phyloP scores from a whole-genome alignment of 2,888 invertebrate species.

The Tinea semifulvella region DNA sequence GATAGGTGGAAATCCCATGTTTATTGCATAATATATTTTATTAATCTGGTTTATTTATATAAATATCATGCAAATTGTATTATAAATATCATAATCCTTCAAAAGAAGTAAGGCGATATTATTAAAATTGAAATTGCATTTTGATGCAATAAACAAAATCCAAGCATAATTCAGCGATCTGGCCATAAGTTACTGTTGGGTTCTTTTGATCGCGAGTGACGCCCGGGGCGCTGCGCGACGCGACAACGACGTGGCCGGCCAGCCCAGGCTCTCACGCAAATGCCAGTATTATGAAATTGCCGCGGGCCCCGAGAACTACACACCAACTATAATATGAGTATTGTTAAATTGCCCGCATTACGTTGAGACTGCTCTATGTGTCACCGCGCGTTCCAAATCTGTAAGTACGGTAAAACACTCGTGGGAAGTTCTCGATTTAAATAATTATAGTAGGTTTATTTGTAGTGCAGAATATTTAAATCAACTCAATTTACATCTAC shows the following conservation, averaged over 20 bases:
- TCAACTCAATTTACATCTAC: too few species aligned
- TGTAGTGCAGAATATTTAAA: not conserved
- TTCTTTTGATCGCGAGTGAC: slow-evolving; percentile 5
- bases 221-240: not conserved
- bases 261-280: slow-evolving; percentile 41
- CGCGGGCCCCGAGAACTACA: slow-evolving; percentile 28
- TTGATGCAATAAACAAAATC: slow-evolving; percentile 1
- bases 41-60: too few species aligned
- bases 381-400: slow-evolving; percentile 49
- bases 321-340: slow-evolving; percentile 29
- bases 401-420: slow-evolving; percentile 30
- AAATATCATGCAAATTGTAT: too few species aligned
- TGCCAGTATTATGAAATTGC: slow-evolving; percentile 43
- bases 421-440: slow-evolving; percentile 38
- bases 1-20: too few species aligned
- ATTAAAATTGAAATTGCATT: not conserved
- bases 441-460: slow-evolving; percentile 10
- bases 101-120: too few species aligned
- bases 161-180: not conserved
- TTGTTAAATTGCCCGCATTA: slow-evolving; percentile 44
- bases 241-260: slow-evolving; percentile 24
- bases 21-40: too few species aligned
- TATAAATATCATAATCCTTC: too few species aligned
- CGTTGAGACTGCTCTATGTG: slow-evolving; percentile 37
- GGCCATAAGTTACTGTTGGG: slow-evolving; percentile 4